These are phyloP conservation scores for Podocnemis expansa DNA, from an alignment of 2,113 vertebrate genomes.

Conservation along the genomic window DNA sequence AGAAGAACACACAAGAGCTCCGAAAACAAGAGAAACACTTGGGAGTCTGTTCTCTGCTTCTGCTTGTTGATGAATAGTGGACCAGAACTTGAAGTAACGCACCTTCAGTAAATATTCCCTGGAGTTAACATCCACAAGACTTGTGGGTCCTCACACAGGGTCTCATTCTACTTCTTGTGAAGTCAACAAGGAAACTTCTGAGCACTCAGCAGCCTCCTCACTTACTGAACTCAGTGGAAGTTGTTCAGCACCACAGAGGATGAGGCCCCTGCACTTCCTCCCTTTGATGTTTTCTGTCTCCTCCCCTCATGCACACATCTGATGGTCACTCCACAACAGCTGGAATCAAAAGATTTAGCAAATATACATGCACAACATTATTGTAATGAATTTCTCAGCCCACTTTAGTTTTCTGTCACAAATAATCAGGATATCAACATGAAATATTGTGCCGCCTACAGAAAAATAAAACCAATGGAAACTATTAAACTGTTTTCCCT, in stretches of 20 bases:
- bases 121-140: not conserved
- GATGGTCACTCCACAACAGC: not conserved
- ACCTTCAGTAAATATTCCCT: not conserved
- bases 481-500: not conserved
- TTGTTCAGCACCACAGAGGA: not conserved
- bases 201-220: not conserved
- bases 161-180: not conserved
- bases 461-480: not conserved
- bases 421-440: not conserved
- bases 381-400: not conserved
- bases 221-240: not conserved
- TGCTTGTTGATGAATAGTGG: not conserved
- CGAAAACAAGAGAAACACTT: not conserved
- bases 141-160: not conserved
- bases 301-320: not conserved
- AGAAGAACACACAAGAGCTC: not conserved
- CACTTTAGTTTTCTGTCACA: not conserved
- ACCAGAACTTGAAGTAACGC: not conserved
- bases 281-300: not conserved
- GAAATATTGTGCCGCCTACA: not conserved
- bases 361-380: not conserved
- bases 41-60: not conserved
- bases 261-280: not conserved
- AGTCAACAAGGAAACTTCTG: not conserved
- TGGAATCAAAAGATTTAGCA: not conserved